These are phyloP conservation scores for Pammene aurita DNA, from an alignment of 2,888 invertebrate species.

Conservation along the genomic window DNA sequence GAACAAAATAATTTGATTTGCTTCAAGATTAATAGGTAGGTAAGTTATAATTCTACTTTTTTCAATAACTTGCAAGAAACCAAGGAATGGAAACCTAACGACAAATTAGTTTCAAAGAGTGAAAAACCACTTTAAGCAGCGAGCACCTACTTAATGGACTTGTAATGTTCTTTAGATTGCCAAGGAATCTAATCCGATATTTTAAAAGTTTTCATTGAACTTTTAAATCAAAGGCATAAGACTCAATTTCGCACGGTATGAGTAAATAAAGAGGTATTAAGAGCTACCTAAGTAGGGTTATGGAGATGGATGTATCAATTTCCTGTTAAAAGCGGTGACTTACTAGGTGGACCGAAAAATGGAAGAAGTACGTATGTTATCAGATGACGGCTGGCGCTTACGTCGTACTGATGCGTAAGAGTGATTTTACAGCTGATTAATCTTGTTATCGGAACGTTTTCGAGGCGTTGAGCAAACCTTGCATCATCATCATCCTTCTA, in stretches of 20 bases:
- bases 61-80: too few relatives aligned
- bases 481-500: too few relatives aligned
- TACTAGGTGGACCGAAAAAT: neutral
- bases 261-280: conserved; percentile 8
- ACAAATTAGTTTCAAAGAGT: neutral
- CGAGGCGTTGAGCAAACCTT: neutral
- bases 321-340: conserved; percentile 17
- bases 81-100: too few relatives aligned
- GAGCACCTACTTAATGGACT: conserved; percentile 14
- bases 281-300: conserved; percentile 3
- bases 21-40: too few relatives aligned
- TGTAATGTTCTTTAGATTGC: conserved; percentile 4
- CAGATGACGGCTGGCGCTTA: neutral
- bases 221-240: neutral
- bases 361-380: conserved; percentile 1
- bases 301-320: conserved; percentile 11
- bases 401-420: neutral
- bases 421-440: conserved; percentile 2
- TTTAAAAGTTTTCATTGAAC: neutral
- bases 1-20: too few relatives aligned
- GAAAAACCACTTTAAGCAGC: neutral
- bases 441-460: conserved; percentile 1
- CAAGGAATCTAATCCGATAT: neutral
- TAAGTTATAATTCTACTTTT: too few relatives aligned
- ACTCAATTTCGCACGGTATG: neutral